These are phyloP conservation scores for Belonocnema kinseyi DNA, from an alignment of 1,140 invertebrate species.

Conservation along the genomic window DNA sequence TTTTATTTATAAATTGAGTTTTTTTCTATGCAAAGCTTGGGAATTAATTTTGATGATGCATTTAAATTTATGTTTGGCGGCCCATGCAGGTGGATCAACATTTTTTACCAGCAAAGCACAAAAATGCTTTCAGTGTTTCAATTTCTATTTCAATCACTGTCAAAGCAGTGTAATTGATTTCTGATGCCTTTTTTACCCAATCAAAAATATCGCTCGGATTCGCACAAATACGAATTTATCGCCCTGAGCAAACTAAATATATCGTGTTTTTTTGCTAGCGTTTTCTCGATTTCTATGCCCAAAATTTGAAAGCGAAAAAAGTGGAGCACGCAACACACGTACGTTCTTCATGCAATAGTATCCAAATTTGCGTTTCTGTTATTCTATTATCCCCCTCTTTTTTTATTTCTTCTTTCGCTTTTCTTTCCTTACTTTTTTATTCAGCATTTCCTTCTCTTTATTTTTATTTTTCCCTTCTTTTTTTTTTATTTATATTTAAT, in stretches of 20 bases:
- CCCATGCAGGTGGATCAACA: not conserved
- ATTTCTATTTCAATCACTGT: constrained; percentile 27
- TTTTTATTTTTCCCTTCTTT: no score
- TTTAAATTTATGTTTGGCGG: not conserved
- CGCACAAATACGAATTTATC: constrained; percentile 24
- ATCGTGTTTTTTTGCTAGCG: not conserved
- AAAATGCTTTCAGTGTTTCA: constrained; percentile 10
- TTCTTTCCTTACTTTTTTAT: no score
- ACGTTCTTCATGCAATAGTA: not conserved
- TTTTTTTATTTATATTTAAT: no score
- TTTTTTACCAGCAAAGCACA: not conserved
- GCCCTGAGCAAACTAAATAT: constrained; percentile 19
- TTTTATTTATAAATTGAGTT: no score
- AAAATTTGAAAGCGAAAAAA: not conserved
- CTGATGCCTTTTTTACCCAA: constrained; percentile 28
- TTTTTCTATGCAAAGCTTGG: not conserved
- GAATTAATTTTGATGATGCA: not conserved
- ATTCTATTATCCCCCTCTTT: no score
- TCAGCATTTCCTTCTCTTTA: no score
- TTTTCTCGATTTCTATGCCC: constrained; percentile 1
- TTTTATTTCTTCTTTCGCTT: no score
- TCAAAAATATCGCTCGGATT: constrained; percentile 26
- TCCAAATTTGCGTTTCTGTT: not conserved
- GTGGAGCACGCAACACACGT: not conserved
- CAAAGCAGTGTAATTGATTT: constrained; percentile 19